Evolutionary conservation across 2,888 invertebrate species (phyloP).

Genomic region (Oasisia sp.): DNA sequence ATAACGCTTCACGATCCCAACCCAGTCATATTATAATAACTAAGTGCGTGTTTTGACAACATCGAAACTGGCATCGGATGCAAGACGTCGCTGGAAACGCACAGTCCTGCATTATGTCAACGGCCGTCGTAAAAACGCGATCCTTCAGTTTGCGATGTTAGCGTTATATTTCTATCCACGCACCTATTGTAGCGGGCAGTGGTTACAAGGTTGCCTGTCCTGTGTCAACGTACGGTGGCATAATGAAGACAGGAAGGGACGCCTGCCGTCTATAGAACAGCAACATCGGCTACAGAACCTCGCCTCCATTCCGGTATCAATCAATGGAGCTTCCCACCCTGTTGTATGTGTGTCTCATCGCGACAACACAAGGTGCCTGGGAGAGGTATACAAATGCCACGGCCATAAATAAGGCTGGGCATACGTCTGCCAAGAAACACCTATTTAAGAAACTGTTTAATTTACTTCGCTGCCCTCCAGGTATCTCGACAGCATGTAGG

Average conservation of each 20-base stretch:
- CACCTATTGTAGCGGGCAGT: background rate
- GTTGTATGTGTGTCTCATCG: background rate
- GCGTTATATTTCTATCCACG: background rate
- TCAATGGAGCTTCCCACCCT: background rate
- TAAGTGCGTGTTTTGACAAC: background rate
- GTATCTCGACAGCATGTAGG: background rate
- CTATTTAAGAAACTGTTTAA: conserved; percentile 1
- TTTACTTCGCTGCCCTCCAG: background rate
- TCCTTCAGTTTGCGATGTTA: conserved; percentile 8
- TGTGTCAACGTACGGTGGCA: background rate
- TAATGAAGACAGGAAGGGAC: background rate
- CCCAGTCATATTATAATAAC: background rate
- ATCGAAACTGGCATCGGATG: background rate
- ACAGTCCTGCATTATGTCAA: background rate
- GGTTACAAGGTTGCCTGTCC: background rate
- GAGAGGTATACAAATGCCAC: background rate
- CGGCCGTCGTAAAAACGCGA: background rate
- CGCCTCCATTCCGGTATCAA: background rate
- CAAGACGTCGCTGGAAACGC: background rate
- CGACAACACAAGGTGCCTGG: background rate
- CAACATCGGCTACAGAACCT: conserved; percentile 1
- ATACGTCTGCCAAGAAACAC: background rate
- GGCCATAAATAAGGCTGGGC: background rate
- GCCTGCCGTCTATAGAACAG: background rate
- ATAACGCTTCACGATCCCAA: background rate